A percentile compares a stretch with the other conserved stretches of the same genome.
Evolutionary conservation across 2,888 invertebrate species (phyloP).

Genomic region (Nephrotoma flavescens): DNA sequence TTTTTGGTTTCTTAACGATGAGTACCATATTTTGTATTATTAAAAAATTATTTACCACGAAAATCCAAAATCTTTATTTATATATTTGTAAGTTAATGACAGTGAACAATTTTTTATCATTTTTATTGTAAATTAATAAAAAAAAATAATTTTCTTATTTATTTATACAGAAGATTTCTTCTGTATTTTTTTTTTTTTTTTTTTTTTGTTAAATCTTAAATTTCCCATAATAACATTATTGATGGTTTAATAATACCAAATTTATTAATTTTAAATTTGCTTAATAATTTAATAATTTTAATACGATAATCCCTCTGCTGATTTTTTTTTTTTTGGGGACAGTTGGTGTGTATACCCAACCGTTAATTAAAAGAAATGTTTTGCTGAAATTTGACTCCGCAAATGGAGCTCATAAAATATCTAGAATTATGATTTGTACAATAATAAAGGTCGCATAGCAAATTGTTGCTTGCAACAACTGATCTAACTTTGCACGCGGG

Average conservation of each 20-base stretch:
- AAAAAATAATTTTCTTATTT: not conserved
- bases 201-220: not conserved
- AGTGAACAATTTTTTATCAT: not conserved
- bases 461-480: no score
- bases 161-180: not conserved
- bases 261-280: not conserved
- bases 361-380: not conserved
- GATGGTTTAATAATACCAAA: not conserved
- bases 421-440: not conserved
- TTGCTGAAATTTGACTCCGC: not conserved
- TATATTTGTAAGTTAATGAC: not conserved
- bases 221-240: not conserved
- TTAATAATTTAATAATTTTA: not conserved
- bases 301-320: not conserved
- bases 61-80: not conserved
- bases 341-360: not conserved
- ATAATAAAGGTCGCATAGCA: not conserved
- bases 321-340: not conserved
- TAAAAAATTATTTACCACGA: not conserved
- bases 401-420: not conserved
- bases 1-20: not conserved
- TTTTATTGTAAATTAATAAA: not conserved
- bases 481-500: not conserved
- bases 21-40: not conserved
- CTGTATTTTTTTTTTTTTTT: not conserved